Evolutionary conservation across 1,140 invertebrate genomes (phyloP), one percentile per base, ranked within the genome.

Genomic region (Apis cerana): DNA sequence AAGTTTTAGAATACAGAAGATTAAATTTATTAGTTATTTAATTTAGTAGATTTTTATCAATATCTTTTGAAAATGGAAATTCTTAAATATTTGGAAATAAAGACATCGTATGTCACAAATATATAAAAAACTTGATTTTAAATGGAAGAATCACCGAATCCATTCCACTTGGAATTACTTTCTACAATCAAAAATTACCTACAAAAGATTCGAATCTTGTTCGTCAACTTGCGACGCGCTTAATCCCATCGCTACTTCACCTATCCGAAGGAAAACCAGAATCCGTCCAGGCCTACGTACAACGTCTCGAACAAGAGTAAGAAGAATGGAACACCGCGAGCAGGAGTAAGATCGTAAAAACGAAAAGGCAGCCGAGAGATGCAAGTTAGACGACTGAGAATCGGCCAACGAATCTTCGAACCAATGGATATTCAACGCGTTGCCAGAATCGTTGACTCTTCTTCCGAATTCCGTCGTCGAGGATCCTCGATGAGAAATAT

Each of bases 191-290:
- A 33, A 33, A 33, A 33, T 33, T 43, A 33, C 2, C 2, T 33
- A 43, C 5, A 43, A 43, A 43, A 7, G 33, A 43, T 43, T 43
- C 33, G 33, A 43, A 7, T 43, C 33, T 43, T 43, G 33, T 43
- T 43, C 33, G 33, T 43, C 33, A 43, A 43, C 33, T 43, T 43
- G 33, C 33, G 33, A 43, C 33, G 33, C 33, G 33, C 33, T 43
- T 43, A 43, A 43, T 43, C 33, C 33, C 33, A 43, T 43, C 33
- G 33, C 33, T 43, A 43, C 5, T 62, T 74, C 75, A 70, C 85
- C 83, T 83, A 82, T 75, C 19, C 85, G 75, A 61, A 64, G 83
- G 75, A 56, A 84, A 33, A 87, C 59, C 80, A 65, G 75, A 80
- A 80, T 83, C 84, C 48, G 64, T 79, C 61, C 65, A 33, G 33